These are phyloP conservation scores for Chloroclystis v-ata DNA, from an alignment of 2,888 invertebrate genomes.

Conservation along the genomic window DNA sequence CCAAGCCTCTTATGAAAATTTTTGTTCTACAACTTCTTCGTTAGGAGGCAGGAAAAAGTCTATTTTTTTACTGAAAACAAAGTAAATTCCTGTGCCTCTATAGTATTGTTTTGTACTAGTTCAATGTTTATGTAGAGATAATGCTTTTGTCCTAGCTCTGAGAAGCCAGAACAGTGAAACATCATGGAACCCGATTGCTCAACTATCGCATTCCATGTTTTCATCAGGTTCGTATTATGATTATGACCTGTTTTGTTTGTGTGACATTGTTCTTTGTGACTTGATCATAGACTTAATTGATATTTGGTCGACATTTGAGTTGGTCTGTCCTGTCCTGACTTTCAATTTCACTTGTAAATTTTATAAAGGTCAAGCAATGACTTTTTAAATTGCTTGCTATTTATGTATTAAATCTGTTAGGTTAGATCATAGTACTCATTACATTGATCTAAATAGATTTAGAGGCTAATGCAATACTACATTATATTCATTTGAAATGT, in stretches of 20 bases:
- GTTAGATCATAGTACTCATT: background rate
- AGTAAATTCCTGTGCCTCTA: too few relatives aligned
- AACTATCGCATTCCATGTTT: constrained; percentile 55
- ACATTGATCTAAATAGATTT: too few relatives aligned
- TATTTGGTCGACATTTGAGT: too few relatives aligned
- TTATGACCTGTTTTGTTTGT: constrained; percentile 24
- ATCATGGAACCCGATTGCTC: constrained; percentile 58
- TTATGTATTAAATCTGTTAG: background rate
- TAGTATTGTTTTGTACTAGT: background rate
- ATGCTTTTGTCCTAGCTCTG: constrained; percentile 41
- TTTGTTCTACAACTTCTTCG: too few relatives aligned
- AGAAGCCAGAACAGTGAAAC: constrained; percentile 48
- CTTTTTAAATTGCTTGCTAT: background rate
- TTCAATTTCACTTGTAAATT: too few relatives aligned
- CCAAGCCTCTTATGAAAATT: too few relatives aligned
- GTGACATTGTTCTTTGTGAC: constrained; percentile 3
- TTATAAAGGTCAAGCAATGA: background rate
- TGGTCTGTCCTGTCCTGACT: too few relatives aligned
- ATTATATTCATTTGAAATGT: too few relatives aligned
- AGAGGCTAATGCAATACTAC: too few relatives aligned
- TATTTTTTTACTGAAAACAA: too few relatives aligned
- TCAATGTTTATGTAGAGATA: constrained; percentile 27
- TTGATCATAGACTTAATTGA: background rate
- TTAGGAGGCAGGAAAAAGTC: too few relatives aligned
- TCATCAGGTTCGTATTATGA: constrained; percentile 61